phyloP scores from a whole-genome alignment of 2,797 vertebrate species.

The Sebastes iracundus region DNA sequence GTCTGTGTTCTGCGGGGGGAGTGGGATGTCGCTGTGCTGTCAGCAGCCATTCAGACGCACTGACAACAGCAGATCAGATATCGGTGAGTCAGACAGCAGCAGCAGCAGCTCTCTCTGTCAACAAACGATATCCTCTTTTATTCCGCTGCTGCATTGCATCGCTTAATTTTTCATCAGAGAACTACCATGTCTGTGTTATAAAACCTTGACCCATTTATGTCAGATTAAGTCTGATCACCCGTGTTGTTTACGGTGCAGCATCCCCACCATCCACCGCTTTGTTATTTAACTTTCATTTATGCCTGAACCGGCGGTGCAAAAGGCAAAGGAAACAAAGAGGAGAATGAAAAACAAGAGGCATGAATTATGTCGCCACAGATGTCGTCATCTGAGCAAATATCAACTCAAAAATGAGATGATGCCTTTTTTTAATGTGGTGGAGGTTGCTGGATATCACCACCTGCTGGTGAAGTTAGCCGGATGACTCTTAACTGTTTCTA shows the following conservation, averaged over 20 bases:
- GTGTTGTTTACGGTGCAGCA: conserved; percentile 31
- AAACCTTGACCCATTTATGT: conserved; percentile 69
- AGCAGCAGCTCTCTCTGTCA: conserved; percentile 49
- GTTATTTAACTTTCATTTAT: conserved; percentile 33
- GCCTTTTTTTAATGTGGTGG: conserved; percentile 6
- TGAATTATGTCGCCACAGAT: conserved; percentile 26
- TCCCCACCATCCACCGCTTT: conserved; percentile 24
- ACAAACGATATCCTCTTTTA: conserved; percentile 39
- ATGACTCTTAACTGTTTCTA: conserved; percentile 50
- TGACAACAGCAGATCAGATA: conserved; percentile 74
- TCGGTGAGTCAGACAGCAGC: conserved; percentile 69
- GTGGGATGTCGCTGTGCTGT: conserved; percentile 34
- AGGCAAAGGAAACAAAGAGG: background rate
- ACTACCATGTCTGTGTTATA: conserved; percentile 34
- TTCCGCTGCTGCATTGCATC: conserved; percentile 30
- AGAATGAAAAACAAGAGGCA: conserved; percentile 8
- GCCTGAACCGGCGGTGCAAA: background rate
- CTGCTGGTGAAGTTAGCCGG: conserved; percentile 49
- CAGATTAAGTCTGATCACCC: conserved; percentile 62
- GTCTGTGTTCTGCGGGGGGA: background rate
- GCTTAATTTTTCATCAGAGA: conserved; percentile 61
- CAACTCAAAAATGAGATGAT: conserved; percentile 20
- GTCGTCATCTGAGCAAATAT: conserved; percentile 31
- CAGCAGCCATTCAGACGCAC: conserved; percentile 51
- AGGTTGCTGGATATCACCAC: conserved; percentile 58